Evolutionary conservation across 2,888 invertebrate species (phyloP), one percentile per base, ranked within the genome.

Genomic region (Macropis europaea): DNA sequence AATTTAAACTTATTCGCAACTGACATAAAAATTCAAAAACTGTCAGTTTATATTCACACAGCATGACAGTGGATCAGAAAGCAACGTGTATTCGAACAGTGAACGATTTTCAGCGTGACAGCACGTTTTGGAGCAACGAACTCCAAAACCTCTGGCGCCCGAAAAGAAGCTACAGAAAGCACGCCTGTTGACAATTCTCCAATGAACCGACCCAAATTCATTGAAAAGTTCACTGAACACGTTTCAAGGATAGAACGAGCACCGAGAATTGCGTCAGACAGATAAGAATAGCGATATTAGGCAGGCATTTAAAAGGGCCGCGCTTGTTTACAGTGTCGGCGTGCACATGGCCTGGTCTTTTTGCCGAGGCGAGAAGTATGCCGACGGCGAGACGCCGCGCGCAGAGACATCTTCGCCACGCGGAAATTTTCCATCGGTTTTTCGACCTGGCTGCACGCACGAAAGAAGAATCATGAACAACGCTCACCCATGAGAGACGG

Each of bases 291-390:
- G 26, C 56, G 68, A 57, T 67, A 38, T 26, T n/a, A n/a, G n/a
- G 47, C 42, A 40, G 45, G 40, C 61, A 40, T 70, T 70, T 72
- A 72, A 72, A 72, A 57, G 62, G 62, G 53, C 62, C 62, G 52
- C 56, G 71, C 40, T 72, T 62, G 71, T 72, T 72, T 72, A 72
- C 71, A 62, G 40, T 57, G 28, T n/a, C 48, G 34, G 48, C 64
- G 67, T 57, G 22, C 71, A 62, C 71, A 70, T 61, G 71, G 71
- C 53, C 59, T 32, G 11, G 34, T 57, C 34, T 72, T 62, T 56
- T 61, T 52, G 24, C 52, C 26, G n/a, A 43, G 45, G 7, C 57
- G 32, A 52, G 57, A 56, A 40, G 52, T 71, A 57, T 32, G 36
- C 70, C 60, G 61, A 38, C 71, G 60, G 26, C 30, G 19, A 50